These are phyloP conservation scores for Ericerus pela DNA, from an alignment of 1,140 invertebrate genomes.

Conservation along the genomic window DNA sequence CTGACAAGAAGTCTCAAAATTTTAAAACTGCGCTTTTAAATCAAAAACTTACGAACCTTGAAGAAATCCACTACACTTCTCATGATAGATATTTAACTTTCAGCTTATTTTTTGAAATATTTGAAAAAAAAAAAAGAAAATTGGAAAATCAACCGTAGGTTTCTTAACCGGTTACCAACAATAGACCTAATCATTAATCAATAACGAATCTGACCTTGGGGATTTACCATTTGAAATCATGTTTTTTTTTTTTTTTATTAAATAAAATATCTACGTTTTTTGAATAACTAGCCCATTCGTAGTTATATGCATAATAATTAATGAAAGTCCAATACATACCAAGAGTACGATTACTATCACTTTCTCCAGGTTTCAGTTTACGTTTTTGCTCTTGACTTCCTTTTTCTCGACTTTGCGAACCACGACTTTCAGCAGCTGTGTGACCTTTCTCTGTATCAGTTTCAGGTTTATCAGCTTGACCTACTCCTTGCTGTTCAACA, in stretches of 20 bases:
- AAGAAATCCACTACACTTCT: no score
- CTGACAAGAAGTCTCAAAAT: no score
- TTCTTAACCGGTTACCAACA: no score
- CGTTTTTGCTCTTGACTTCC: conserved; percentile 31
- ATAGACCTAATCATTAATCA: no score
- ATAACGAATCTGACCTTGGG: no score
- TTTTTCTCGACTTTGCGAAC: conserved; percentile 30
- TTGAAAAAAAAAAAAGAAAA: no score
- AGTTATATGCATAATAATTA: conserved; percentile 10
- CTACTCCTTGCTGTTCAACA: conserved; percentile 40
- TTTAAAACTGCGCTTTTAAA: no score
- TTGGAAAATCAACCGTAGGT: no score
- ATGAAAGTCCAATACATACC: conserved; percentile 30
- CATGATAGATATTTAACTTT: no score
- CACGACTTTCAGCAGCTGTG: conserved; percentile 33
- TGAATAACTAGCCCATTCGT: conserved; percentile 19
- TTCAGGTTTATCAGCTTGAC: conserved; percentile 38
- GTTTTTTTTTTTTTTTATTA: not conserved
- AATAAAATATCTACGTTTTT: not conserved
- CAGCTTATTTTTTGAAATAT: no score
- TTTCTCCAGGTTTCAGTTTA: conserved; percentile 39
- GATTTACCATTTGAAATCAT: no score
- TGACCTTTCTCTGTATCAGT: conserved; percentile 43
- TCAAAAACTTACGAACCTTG: no score
- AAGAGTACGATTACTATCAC: conserved; percentile 43